Conservation (phyloP, 2,888 invertebrate genomes). For the Pomacea canaliculata region DNA sequence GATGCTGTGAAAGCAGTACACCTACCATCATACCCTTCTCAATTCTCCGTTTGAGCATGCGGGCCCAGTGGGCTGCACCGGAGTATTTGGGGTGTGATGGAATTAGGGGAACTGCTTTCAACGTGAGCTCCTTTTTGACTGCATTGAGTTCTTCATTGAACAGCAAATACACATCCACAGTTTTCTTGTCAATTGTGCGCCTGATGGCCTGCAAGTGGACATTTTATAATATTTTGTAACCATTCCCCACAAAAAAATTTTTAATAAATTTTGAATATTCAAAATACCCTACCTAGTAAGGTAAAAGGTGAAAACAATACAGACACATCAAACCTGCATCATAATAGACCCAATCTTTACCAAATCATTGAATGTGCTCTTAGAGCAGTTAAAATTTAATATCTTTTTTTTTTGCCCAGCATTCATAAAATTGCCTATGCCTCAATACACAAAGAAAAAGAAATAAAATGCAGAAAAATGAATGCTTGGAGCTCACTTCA, state of each 20-base stretch:
- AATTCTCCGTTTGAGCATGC: slow-evolving; percentile 76
- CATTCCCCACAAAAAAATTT: no score
- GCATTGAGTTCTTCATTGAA: slow-evolving; percentile 82
- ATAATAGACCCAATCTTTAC: no score
- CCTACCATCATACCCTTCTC: slow-evolving; percentile 68
- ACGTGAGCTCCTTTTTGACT: slow-evolving; percentile 77
- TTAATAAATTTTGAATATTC: no score
- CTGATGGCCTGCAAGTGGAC: slow-evolving; percentile 63
- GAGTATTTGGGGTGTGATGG: slow-evolving; percentile 80
- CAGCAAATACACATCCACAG: slow-evolving; percentile 76
- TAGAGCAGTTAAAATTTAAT: no score
- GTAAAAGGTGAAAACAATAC: no score
- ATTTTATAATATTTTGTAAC: not conserved
- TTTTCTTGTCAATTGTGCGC: slow-evolving; percentile 73
- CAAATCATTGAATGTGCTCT: no score
- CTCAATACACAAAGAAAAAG: no score
- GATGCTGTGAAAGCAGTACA: slow-evolving; percentile 17
- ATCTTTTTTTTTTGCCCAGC: no score
- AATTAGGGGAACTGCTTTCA: slow-evolving; percentile 67
- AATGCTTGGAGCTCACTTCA: slow-evolving; percentile 63
- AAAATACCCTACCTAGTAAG: no score
- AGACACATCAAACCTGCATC: no score
- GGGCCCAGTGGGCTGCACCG: slow-evolving; percentile 79
- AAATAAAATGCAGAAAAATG: no score
- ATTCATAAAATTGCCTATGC: no score